Base-by-base conservation (phyloP, 2,113 vertebrate species). In the Thunnus thynnus region DNA sequence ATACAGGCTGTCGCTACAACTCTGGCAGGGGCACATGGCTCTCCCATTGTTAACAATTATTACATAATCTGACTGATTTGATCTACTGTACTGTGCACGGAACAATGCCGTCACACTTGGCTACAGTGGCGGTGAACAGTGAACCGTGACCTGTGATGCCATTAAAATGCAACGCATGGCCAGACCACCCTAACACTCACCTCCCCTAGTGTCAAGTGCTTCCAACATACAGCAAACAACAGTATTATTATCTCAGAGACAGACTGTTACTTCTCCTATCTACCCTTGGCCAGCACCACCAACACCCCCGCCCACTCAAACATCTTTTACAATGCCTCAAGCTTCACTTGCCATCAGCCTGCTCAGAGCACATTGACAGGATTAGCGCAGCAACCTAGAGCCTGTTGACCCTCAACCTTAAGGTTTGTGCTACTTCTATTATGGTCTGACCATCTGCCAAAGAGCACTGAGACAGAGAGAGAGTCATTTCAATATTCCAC, bases 81-180 rank as follows among this genome's bases (percentile, higher is more conserved):
- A 90, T 82, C 46, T 76, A 71, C 73, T 72, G 86, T 47, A 55
- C 80, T 57, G 77, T 58, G 47, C 66, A 67, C 30, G n/a, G 62
- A 81, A 66, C 71, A 47, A 64, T 76, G 79, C 46, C 60, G 41
- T 79, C 83, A 75, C 84, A 69, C 83, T 88, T 78, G 75, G 86
- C 87, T 54, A 58, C 56, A n/a, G 70, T 22, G 1, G 68, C 36
- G 13, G 48, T 6, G 67, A 80, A 72, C 64, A 66, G 73, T 56
- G 76, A 80, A 75, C 86, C 80, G 82, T 46, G 84, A 87, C 74
- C 75, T 74, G 81, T 13, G 50, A 52, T 30, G 70, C 71, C 69
- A 89, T 91, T 87, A 89, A 82, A 80, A 92, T 88, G 70, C 80
- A 84, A 81, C 30, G 32, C 83, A 82, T 79, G 77, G 83, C 22